These are phyloP conservation scores for Catocala sponsa DNA, from an alignment of 2,888 invertebrate species.

Conservation along the genomic window DNA sequence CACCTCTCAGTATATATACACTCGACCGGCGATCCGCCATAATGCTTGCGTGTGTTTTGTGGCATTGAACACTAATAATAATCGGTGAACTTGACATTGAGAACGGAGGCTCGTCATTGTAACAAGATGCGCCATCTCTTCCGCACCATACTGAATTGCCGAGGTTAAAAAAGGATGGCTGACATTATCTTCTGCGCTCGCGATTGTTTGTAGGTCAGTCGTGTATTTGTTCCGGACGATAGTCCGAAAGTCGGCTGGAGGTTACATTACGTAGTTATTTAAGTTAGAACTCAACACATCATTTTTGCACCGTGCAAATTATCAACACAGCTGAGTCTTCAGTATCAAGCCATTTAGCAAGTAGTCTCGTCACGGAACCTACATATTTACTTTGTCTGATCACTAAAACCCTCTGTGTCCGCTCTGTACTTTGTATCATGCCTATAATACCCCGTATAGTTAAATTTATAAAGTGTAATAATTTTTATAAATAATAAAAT, in stretches of 20 bases:
- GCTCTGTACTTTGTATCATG: constrained; percentile 24
- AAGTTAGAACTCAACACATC: constrained; percentile 67
- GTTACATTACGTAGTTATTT: constrained; percentile 81
- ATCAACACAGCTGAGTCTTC: constrained; percentile 49
- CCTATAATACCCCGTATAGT: constrained; percentile 5
- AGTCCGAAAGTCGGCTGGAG: constrained; percentile 87
- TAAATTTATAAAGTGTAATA: neutral
- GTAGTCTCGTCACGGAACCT: constrained; percentile 38
- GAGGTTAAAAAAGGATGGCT: constrained; percentile 74
- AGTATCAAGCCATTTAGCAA: constrained; percentile 50
- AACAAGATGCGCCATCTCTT: constrained; percentile 77
- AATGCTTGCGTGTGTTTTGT: constrained; percentile 82
- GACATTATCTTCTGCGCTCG: constrained; percentile 77
- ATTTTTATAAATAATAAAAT: neutral
- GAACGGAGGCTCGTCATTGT: constrained; percentile 86
- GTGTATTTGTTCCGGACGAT: constrained; percentile 86
- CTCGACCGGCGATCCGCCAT: constrained; percentile 68
- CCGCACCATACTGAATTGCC: constrained; percentile 59
- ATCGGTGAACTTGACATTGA: constrained; percentile 88
- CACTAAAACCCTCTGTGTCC: constrained; percentile 38
- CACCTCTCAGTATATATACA: constrained; percentile 60
- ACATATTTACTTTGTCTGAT: constrained; percentile 35
- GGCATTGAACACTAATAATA: constrained; percentile 88
- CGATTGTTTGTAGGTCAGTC: constrained; percentile 87
- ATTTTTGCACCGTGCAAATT: constrained; percentile 52